Conservation (phyloP, 2,797 vertebrate species). For the Rhinatrema bivittatum region DNA sequence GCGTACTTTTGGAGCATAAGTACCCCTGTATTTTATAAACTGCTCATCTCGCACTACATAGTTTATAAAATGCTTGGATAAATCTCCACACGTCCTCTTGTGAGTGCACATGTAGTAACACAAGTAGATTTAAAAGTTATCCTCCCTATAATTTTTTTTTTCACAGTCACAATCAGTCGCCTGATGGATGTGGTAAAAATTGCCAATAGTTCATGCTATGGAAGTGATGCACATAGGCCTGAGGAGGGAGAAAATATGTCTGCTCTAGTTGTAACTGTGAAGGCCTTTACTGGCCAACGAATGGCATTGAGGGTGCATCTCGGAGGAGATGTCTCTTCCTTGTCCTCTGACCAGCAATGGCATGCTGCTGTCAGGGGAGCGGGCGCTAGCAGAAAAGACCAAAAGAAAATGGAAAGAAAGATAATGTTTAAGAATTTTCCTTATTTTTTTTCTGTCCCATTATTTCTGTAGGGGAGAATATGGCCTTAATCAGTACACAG, state of each 20-base stretch:
- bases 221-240: too few species aligned
- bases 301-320: background rate
- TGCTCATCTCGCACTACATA: too few species aligned
- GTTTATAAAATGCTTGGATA: too few species aligned
- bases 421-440: background rate
- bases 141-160: too few species aligned
- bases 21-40: too few species aligned
- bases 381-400: background rate
- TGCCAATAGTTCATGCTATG: too few species aligned
- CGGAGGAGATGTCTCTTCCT: background rate
- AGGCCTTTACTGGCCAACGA: background rate
- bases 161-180: too few species aligned
- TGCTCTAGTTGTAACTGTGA: background rate
- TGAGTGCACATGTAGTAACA: too few species aligned
- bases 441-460: conserved; percentile 10
- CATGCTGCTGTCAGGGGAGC: background rate
- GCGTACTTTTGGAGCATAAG: too few species aligned
- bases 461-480: conserved; percentile 68
- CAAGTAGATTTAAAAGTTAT: too few species aligned
- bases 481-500: conserved; percentile 75
- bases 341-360: background rate
- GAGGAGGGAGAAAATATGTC: background rate
- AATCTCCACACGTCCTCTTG: too few species aligned
- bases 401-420: background rate
- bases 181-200: too few species aligned